These are phyloP conservation scores for Gobionotothen gibberifrons DNA, from an alignment of 2,797 vertebrate species.

Conservation along the genomic window DNA sequence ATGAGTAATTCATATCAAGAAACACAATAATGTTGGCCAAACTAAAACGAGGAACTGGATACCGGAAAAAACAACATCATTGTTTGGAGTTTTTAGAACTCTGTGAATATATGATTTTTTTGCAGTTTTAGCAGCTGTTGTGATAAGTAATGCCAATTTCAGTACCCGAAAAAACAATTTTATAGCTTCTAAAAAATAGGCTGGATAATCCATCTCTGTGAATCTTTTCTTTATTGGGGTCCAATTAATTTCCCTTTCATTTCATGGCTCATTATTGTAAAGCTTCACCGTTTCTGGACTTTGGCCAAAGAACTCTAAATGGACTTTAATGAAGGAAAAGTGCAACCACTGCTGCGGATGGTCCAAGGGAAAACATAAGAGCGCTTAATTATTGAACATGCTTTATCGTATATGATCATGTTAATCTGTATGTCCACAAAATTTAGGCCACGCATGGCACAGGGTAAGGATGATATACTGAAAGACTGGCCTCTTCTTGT, in stretches of 20 bases:
- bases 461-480: background rate
- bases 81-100: background rate
- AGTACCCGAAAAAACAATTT: constrained; percentile 17
- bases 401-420: constrained; percentile 14
- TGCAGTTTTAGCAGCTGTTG: constrained; percentile 21
- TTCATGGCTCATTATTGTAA: constrained; percentile 61
- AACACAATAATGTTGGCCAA: background rate
- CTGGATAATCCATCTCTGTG: constrained; percentile 60
- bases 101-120: background rate
- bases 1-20: background rate
- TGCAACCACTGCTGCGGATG: constrained; percentile 25
- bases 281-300: constrained; percentile 47
- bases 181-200: constrained; percentile 47
- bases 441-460: background rate
- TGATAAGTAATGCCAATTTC: constrained; percentile 26
- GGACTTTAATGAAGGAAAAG: constrained; percentile 34
- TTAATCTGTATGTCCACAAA: constrained; percentile 24
- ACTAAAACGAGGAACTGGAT: background rate
- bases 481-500: constrained; percentile 20
- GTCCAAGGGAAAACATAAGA: constrained; percentile 1
- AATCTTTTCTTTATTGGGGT: constrained; percentile 61
- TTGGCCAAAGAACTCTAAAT: constrained; percentile 52
- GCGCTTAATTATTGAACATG: constrained; percentile 3
- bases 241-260: constrained; percentile 70
- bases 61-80: background rate